Evolutionary conservation across 2,797 vertebrate species (phyloP), one percentile per base, ranked within the genome.

Genomic region (Discoglossus pictus): DNA sequence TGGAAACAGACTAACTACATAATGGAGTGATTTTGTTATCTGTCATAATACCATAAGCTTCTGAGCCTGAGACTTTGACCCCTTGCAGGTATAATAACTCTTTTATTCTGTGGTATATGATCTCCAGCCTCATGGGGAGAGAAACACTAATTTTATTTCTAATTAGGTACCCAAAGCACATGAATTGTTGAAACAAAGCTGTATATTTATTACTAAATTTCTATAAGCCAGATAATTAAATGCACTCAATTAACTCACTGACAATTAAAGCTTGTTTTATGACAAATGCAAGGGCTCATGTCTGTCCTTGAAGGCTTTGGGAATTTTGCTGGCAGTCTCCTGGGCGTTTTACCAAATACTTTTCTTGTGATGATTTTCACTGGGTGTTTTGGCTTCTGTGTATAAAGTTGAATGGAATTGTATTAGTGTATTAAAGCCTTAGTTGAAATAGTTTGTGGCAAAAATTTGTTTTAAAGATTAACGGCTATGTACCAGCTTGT

Each of bases 1-100:
- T 92, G 88, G 83, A 91, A 92, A 88, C 89, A 92, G 88, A 92
- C 84, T 87, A 87, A 92, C 90, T 89, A 87, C 86, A 90, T 88
- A 92, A 93, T 91, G 86, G 91, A 93, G 84, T 93, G 91, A 93
- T 96, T 94, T 91, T 92, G 91, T 94, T 95, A 98, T 95, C 91
- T 92, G 90, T 89, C 85, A 87, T 96, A 95, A 96, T 92, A 90
- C 91, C 82, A 89, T 96, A 94, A 98, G 84, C 93, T 86, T 82
- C 84, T 88, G 91, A 88, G 92, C 91, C 88, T 89, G 85, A 93
- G 94, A 97, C 93, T 95, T 93, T 94, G 94, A 93, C 94, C 93
- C 90, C 85, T 90, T 66, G 69, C 92, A 95, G 93, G 92, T 95
- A 94, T 94, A 94, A 97, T 93, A 91, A 91, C 84, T 85, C 88